Evolutionary conservation across 1,140 invertebrate species (phyloP).

Genomic region (Pissodes strobi): DNA sequence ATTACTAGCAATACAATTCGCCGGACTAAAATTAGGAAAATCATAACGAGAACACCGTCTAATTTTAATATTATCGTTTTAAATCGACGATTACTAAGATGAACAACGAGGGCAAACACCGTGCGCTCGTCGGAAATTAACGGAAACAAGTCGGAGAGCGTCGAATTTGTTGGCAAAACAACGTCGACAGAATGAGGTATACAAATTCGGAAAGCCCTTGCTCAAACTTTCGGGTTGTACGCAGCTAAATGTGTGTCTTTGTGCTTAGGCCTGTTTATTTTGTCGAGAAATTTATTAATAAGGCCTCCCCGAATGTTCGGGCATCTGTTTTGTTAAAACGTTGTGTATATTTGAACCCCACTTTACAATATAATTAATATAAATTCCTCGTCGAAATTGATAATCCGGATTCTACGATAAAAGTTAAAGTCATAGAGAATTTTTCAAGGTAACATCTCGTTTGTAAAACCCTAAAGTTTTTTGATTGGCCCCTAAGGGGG

Average conservation of each 20-base stretch:
- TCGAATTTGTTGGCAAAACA: slow-evolving; percentile 19
- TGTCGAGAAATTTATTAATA: slow-evolving; percentile 29
- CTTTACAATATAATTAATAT: slow-evolving; percentile 4
- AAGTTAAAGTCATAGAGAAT: too few relatives aligned
- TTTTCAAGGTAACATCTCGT: too few relatives aligned
- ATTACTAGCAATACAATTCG: too few relatives aligned
- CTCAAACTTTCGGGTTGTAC: slow-evolving; percentile 31
- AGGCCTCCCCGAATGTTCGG: background rate
- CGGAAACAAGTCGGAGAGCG: slow-evolving; percentile 2
- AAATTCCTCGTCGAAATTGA: too few relatives aligned
- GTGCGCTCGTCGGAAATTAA: slow-evolving; percentile 10
- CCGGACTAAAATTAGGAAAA: too few relatives aligned
- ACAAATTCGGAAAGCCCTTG: slow-evolving; percentile 27
- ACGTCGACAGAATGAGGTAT: background rate
- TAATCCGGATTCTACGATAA: too few relatives aligned
- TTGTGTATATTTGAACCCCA: background rate
- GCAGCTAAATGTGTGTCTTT: slow-evolving; percentile 30
- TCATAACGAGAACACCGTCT: too few relatives aligned
- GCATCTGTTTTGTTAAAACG: slow-evolving; percentile 10
- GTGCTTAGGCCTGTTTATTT: slow-evolving; percentile 26
- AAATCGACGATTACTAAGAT: too few relatives aligned
- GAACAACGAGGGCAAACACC: too few relatives aligned
- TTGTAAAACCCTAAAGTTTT: too few relatives aligned
- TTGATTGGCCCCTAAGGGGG: too few relatives aligned
- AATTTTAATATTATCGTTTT: too few relatives aligned